These are phyloP conservation scores for Odontothrips loti DNA, from an alignment of 2,888 invertebrate species.

Conservation along the genomic window DNA sequence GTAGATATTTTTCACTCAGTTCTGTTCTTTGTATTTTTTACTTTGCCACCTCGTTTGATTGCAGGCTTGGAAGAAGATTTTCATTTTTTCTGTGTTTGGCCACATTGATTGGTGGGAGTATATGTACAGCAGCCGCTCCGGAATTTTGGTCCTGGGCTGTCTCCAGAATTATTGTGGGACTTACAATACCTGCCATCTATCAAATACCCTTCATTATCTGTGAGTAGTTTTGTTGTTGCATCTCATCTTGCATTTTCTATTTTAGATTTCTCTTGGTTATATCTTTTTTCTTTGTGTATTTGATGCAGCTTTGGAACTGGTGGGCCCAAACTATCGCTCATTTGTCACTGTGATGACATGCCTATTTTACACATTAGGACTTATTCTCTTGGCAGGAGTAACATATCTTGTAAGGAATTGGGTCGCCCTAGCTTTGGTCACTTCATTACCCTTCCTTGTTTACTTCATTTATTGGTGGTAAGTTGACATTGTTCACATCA, in stretches of 20 bases:
- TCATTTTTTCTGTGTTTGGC: constrained; percentile 82
- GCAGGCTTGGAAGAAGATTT: constrained; percentile 72
- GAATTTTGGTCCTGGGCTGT: constrained; percentile 80
- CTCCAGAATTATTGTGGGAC: constrained; percentile 77
- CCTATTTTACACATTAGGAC: constrained; percentile 81
- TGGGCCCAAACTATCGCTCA: constrained; percentile 85
- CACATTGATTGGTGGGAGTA: constrained; percentile 73
- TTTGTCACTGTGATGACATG: constrained; percentile 91
- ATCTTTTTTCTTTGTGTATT: constrained; percentile 15
- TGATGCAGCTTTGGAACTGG: constrained; percentile 77
- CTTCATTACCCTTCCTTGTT: constrained; percentile 77
- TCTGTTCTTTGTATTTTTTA: neutral
- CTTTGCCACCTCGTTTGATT: constrained; percentile 17
- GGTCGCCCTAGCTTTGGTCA: constrained; percentile 72
- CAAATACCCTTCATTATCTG: constrained; percentile 94
- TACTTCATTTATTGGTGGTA: constrained; percentile 79
- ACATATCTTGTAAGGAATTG: constrained; percentile 81
- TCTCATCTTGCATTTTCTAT: neutral
- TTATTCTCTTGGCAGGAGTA: constrained; percentile 77
- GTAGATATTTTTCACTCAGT: neutral
- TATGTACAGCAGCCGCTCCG: constrained; percentile 71
- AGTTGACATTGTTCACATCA: constrained; percentile 39
- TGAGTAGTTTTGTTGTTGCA: constrained; percentile 51
- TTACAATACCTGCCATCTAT: constrained; percentile 87
- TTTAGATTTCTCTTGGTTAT: neutral